Evolutionary conservation across 2,888 invertebrate genomes (phyloP).

Genomic region (Cremastobaeus sp.): DNA sequence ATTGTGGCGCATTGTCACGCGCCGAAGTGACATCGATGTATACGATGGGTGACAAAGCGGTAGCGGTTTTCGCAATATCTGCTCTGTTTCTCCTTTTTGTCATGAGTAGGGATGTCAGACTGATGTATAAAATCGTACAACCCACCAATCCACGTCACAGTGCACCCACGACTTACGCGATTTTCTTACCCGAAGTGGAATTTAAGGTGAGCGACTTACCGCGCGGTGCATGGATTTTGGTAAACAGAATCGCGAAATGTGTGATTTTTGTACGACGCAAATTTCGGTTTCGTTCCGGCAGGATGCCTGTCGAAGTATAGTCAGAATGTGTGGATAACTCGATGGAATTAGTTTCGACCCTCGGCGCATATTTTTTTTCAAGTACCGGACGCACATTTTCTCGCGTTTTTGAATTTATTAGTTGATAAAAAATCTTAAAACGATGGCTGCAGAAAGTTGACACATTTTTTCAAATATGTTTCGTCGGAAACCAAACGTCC

Average conservation of each 20-base stretch:
- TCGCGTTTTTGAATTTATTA: too few relatives aligned
- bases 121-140: conserved; percentile 72
- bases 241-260: neutral
- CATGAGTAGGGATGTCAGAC: conserved; percentile 59
- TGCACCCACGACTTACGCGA: conserved; percentile 57
- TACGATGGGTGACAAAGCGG: conserved; percentile 35
- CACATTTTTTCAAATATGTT: too few relatives aligned
- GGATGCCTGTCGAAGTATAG: too few relatives aligned
- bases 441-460: too few relatives aligned
- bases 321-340: too few relatives aligned
- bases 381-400: too few relatives aligned
- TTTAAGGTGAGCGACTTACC: conserved; percentile 58
- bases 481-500: too few relatives aligned
- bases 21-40: conserved; percentile 40
- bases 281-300: too few relatives aligned
- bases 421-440: too few relatives aligned
- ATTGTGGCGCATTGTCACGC: conserved; percentile 61
- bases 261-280: neutral
- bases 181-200: conserved; percentile 46
- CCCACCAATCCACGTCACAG: conserved; percentile 66
- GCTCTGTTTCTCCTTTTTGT: conserved; percentile 57
- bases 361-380: too few relatives aligned
- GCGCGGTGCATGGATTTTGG: conserved; percentile 14
- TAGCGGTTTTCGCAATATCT: conserved; percentile 53
- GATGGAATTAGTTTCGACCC: too few relatives aligned